phyloP scores from a whole-genome alignment of 1,140 invertebrate genomes.

The Orchestia grillus region DNA sequence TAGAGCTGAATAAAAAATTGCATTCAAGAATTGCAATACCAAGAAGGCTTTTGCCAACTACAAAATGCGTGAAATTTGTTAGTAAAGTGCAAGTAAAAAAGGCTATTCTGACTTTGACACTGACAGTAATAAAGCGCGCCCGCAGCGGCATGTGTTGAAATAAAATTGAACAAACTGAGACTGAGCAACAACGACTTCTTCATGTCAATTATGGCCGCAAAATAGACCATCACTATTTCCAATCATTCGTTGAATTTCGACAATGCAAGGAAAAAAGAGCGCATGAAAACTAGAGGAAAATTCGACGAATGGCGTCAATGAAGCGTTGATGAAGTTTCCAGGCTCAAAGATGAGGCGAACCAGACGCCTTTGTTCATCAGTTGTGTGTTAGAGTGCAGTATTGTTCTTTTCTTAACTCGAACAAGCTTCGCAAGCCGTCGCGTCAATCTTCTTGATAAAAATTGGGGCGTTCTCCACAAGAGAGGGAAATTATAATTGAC shows the following conservation, averaged over 20 bases:
- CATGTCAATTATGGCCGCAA: neutral
- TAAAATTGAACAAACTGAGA: neutral
- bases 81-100: too few species aligned
- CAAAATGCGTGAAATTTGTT: too few species aligned
- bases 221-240: neutral
- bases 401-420: neutral
- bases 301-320: neutral
- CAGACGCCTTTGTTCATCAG: neutral
- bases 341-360: neutral
- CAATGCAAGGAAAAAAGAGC: neutral
- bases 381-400: neutral
- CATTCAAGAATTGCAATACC: too few species aligned
- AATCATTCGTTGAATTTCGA: neutral
- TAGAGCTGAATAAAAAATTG: too few species aligned
- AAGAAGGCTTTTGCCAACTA: too few species aligned
- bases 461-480: constrained; percentile 15
- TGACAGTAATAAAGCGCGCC: too few species aligned
- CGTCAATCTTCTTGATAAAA: constrained; percentile 38
- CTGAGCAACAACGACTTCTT: neutral
- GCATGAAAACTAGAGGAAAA: neutral
- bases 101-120: too few species aligned
- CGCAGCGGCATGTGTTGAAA: too few species aligned
- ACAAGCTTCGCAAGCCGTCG: neutral
- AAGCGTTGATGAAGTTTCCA: neutral
- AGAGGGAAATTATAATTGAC: constrained; percentile 42